phyloP scores from a whole-genome alignment of 1,140 invertebrate species.

The Cydia fagiglandana region DNA sequence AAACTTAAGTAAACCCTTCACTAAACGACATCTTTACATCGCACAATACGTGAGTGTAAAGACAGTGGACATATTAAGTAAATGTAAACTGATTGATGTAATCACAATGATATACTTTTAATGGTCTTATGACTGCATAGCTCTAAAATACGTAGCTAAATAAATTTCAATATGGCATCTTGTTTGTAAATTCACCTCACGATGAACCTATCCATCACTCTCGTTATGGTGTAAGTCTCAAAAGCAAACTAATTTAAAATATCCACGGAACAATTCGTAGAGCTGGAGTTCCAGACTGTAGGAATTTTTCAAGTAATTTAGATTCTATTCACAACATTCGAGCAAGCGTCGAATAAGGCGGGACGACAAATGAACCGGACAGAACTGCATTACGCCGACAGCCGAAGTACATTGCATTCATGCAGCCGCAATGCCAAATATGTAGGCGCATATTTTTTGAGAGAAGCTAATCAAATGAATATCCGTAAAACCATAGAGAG shows the following conservation, averaged over 20 bases:
- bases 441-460: background rate
- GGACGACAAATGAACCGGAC: constrained; percentile 63
- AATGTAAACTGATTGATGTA: too few species aligned
- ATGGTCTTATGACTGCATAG: background rate
- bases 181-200: background rate
- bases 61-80: too few species aligned
- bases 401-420: constrained; percentile 38
- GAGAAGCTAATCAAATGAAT: too few species aligned
- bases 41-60: too few species aligned
- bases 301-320: constrained; percentile 71
- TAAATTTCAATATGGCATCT: background rate
- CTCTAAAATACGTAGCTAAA: too few species aligned
- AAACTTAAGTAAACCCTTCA: too few species aligned
- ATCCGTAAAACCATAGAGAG: too few species aligned
- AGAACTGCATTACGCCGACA: constrained; percentile 45
- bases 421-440: constrained; percentile 1
- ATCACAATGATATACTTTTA: too few species aligned
- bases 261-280: constrained; percentile 41
- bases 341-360: constrained; percentile 52
- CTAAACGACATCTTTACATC: too few species aligned
- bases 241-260: constrained; percentile 35
- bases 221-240: background rate
- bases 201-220: background rate
- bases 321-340: constrained; percentile 67
- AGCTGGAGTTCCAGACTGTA: constrained; percentile 50